Evolutionary conservation across 2,113 vertebrate species (phyloP).

Genomic region (Eptatretus burgeri): DNA sequence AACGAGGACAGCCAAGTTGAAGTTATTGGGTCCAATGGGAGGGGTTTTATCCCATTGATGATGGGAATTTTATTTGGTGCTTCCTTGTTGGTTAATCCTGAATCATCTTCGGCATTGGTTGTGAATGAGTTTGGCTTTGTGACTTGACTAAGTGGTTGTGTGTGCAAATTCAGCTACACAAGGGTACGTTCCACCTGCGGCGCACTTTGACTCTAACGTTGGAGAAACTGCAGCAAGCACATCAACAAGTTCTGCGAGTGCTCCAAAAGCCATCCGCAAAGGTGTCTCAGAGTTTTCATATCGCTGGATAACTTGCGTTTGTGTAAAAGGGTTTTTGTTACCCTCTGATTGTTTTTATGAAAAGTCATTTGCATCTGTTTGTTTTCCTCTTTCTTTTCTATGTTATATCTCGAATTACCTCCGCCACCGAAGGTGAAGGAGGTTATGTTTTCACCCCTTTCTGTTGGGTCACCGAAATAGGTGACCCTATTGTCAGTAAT

Average conservation of each 20-base stretch:
- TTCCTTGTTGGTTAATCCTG: too few relatives aligned
- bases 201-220: conserved; percentile 33
- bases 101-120: background rate
- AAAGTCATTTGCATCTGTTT: too few relatives aligned
- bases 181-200: conserved; percentile 40
- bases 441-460: too few relatives aligned
- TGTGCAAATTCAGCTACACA: conserved; percentile 28
- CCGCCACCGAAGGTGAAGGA: too few relatives aligned
- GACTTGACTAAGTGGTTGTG: conserved; percentile 9
- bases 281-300: conserved; percentile 19
- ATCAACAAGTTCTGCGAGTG: conserved; percentile 11
- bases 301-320: too few relatives aligned
- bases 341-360: too few relatives aligned
- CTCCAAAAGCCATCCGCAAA: conserved; percentile 23
- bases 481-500: too few relatives aligned
- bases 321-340: too few relatives aligned
- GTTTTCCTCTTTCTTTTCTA: too few relatives aligned
- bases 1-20: background rate
- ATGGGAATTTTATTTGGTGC: too few relatives aligned
- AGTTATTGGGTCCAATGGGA: background rate
- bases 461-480: too few relatives aligned
- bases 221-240: conserved; percentile 19
- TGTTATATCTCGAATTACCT: too few relatives aligned
- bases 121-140: conserved; percentile 9
- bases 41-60: background rate